Evolutionary conservation across 2,797 vertebrate species (phyloP).

Genomic region (Caiman crocodilus): DNA sequence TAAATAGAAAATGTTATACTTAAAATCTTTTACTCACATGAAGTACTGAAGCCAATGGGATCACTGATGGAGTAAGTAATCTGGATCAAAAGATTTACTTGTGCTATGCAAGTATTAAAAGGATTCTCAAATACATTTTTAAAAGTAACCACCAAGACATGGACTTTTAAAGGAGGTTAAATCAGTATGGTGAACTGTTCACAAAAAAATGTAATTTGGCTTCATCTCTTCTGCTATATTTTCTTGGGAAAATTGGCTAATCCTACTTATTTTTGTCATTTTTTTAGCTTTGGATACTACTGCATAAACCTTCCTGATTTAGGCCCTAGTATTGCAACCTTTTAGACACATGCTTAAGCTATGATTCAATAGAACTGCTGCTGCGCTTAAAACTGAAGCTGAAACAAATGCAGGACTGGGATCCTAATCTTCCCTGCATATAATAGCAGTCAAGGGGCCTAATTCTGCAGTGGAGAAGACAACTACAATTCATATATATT

Average conservation of each 20-base stretch:
- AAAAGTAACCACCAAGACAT: no score
- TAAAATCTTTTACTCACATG: background rate
- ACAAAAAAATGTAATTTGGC: background rate
- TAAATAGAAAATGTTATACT: accelerated
- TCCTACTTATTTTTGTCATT: background rate
- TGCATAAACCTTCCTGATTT: background rate
- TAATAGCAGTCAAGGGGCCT: background rate
- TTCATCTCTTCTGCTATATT: background rate
- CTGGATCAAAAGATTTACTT: accelerated
- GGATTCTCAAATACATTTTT: background rate
- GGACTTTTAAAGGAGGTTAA: background rate
- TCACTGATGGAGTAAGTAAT: background rate
- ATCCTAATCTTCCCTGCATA: no score
- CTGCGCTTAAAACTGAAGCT: background rate
- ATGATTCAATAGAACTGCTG: background rate
- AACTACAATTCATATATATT: background rate
- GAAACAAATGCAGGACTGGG: background rate
- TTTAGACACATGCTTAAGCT: background rate
- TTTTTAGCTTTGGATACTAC: background rate
- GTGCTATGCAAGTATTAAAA: background rate
- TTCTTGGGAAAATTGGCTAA: background rate
- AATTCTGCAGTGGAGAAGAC: background rate
- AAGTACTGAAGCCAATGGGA: background rate
- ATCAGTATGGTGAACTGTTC: no score
- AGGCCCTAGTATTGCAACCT: background rate